Base-by-base conservation (phyloP, 2,888 invertebrate species). In the Tortricodes alternella region DNA sequence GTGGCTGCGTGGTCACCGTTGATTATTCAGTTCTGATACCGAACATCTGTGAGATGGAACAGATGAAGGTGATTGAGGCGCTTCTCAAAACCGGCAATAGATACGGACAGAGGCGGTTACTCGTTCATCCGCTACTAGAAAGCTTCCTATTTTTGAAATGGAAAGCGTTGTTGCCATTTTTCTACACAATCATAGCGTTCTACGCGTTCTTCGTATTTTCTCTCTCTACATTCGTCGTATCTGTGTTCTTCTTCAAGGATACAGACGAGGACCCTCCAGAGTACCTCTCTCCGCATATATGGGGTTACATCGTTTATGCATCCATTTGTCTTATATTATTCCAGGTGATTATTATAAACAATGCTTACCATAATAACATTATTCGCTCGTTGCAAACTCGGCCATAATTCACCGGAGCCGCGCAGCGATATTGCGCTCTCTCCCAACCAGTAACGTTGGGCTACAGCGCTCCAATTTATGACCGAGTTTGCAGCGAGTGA, bases 101-200 rank as follows among this genome's bases (percentile, higher is more conserved):
- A 69, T 80, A 85, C 49, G 80, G 85, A 0, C 90, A 92, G 58
- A 85, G 83, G 53, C 79, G 76, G 27, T 67, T 92, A 1, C 74
- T 93, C 0, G 84, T 92, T 0, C 93, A 93, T 74, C 93, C 93
- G 0, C 72, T 92, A 37, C 80, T 92, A 1, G 92, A 93, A 69
- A 92, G 92, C 60, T 93, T 92, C 63, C 70, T 93, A 0, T 89
- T 82, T 59, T 69, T 92, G 1, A 93, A 93, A 76, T 93, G 93
- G 93, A 88, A 85, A 51, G 91, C 89, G 2, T 67, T 92, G 9
- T 68, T 91, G 34, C 85, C 89, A 27, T 92, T 92, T 67, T 93
- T 92, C 68, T 92, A 91, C 58, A 78, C 83, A 1, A 89, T 92
- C 6, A 84, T 92, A 55, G 74, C 81, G 4, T 71, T 92, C 5